Evolutionary conservation across 2,113 vertebrate genomes (phyloP).

Genomic region (Pygoscelis antarcticus): DNA sequence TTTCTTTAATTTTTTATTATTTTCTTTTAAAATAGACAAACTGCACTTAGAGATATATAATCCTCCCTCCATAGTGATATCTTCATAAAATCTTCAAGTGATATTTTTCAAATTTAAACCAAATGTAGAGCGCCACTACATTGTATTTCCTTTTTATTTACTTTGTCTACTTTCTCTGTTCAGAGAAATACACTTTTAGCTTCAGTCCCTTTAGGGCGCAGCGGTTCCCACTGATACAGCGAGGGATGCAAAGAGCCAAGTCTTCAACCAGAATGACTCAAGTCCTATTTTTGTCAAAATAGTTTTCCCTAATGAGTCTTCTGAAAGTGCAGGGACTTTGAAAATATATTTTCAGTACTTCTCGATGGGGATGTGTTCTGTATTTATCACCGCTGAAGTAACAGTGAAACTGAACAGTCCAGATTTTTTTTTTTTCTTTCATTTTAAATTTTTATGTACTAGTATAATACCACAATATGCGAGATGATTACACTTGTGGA

Average conservation of each 20-base stretch:
- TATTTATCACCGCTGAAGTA: background rate
- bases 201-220: background rate
- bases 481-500: background rate
- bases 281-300: background rate
- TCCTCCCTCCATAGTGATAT: background rate
- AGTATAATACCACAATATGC: background rate
- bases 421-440: background rate
- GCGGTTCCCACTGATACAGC: background rate
- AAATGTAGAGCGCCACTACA: background rate
- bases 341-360: background rate
- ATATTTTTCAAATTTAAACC: background rate
- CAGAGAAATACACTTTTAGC: background rate
- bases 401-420: background rate
- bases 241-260: background rate
- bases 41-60: background rate
- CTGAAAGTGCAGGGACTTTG: background rate
- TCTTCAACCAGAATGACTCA: background rate
- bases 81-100: background rate
- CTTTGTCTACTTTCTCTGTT: background rate
- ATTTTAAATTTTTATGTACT: background rate
- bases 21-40: background rate
- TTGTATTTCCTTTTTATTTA: background rate
- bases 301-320: background rate
- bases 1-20: background rate
- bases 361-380: fast-evolving